Evolutionary conservation across 1,140 invertebrate genomes (phyloP).

Genomic region (Ptiloglossa arizonensis): DNA sequence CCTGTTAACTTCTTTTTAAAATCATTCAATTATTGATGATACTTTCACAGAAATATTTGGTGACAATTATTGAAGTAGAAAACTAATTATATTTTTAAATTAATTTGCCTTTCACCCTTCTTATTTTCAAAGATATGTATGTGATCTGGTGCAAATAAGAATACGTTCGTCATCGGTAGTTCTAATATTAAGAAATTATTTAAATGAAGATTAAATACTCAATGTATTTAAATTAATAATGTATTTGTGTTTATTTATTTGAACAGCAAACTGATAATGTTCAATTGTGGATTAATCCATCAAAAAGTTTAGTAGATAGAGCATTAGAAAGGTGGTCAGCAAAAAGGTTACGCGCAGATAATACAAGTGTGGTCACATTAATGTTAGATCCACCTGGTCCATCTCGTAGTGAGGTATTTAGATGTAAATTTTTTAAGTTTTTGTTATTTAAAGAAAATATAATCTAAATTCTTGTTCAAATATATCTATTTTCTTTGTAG

Average conservation of each 20-base stretch:
- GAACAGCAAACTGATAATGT: constrained; percentile 70
- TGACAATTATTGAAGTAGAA: too few species aligned
- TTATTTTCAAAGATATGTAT: too few species aligned
- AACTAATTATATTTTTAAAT: too few species aligned
- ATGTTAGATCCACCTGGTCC: constrained; percentile 95
- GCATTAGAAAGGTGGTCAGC: constrained; percentile 91
- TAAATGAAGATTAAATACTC: too few species aligned
- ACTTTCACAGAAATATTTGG: too few species aligned
- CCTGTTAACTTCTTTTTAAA: too few species aligned
- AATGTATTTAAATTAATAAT: too few species aligned
- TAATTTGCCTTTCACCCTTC: too few species aligned
- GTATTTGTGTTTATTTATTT: constrained; percentile 1
- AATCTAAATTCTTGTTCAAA: not conserved
- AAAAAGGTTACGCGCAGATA: constrained; percentile 94
- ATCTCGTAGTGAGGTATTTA: constrained; percentile 85
- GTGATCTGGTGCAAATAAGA: too few species aligned
- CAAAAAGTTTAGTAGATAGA: constrained; percentile 93
- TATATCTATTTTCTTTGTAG: constrained; percentile 51
- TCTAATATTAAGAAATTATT: too few species aligned
- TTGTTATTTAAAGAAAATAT: not conserved
- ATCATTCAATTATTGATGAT: too few species aligned
- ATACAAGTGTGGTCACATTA: constrained; percentile 96
- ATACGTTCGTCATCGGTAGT: too few species aligned
- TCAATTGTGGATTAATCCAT: constrained; percentile 92
- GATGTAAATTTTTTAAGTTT: not conserved